phyloP scores from a whole-genome alignment of 2,888 invertebrate genomes.

The Oscheius sp. region DNA sequence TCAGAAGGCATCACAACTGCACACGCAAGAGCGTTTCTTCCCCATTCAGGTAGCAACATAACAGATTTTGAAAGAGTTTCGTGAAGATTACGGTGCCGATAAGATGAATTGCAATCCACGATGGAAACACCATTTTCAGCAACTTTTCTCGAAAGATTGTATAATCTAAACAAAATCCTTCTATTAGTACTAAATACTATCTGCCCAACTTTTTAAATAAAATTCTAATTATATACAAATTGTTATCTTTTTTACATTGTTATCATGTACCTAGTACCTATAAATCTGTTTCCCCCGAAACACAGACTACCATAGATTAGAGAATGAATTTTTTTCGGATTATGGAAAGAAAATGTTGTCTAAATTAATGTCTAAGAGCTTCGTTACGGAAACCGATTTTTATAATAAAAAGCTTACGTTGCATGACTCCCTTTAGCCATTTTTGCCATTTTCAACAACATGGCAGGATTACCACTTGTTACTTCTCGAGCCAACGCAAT shows the following conservation, averaged over 20 bases:
- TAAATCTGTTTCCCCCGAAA: too few species aligned
- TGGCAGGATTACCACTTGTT: slow-evolving; percentile 41
- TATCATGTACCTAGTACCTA: too few species aligned
- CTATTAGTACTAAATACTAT: too few species aligned
- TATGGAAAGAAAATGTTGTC: too few species aligned
- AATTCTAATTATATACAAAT: too few species aligned
- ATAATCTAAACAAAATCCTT: background rate
- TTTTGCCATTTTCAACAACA: slow-evolving; percentile 38
- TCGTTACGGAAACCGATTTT: too few species aligned
- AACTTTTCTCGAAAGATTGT: background rate
- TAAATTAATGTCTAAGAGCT: too few species aligned
- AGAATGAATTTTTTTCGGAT: too few species aligned
- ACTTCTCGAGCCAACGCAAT: slow-evolving; percentile 20
- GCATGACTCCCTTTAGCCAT: background rate
- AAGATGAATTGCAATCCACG: slow-evolving; percentile 36
- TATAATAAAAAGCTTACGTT: background rate
- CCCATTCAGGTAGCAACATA: slow-evolving; percentile 32
- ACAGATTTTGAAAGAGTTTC: slow-evolving; percentile 36
- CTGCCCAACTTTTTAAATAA: too few species aligned
- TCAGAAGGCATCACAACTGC: slow-evolving; percentile 41
- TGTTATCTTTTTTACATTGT: too few species aligned
- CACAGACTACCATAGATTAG: too few species aligned
- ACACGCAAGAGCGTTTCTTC: slow-evolving; percentile 34
- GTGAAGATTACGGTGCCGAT: slow-evolving; percentile 33
- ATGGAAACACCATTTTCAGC: slow-evolving; percentile 9